Percentiles rank a stretch among this genome's conserved stretches.
phyloP scores from a whole-genome alignment of 2,113 vertebrate species.

The Artemisiospiza belli region DNA sequence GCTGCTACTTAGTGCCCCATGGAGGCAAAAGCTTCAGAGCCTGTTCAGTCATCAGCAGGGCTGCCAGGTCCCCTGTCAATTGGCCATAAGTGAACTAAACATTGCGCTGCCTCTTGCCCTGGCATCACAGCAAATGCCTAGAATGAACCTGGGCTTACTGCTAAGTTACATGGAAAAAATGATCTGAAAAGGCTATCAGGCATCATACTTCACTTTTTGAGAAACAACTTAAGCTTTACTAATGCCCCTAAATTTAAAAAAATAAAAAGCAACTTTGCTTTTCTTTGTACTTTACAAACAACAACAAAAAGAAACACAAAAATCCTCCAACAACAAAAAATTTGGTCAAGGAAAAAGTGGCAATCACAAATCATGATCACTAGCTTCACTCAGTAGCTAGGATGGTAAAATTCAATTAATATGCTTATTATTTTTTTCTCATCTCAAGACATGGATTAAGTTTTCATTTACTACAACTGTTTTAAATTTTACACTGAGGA shows the following conservation, averaged over 20 bases:
- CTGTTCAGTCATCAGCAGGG: background rate
- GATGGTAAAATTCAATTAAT: background rate
- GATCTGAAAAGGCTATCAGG: background rate
- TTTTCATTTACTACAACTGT: background rate
- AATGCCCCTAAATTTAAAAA: background rate
- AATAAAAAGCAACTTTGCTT: background rate
- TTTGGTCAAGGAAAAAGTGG: background rate
- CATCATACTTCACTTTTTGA: background rate
- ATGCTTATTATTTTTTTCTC: background rate
- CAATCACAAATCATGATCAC: background rate
- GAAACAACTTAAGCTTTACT: background rate
- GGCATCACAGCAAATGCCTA: background rate
- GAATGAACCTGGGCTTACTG: background rate
- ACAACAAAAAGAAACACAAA: background rate
- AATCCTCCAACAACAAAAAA: background rate
- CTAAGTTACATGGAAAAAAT: background rate
- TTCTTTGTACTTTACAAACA: background rate
- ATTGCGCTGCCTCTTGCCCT: background rate
- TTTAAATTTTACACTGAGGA: background rate
- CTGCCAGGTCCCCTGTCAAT: background rate
- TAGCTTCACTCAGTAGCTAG: background rate
- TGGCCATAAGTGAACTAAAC: background rate
- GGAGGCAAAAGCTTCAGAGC: background rate
- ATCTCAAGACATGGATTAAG: background rate
- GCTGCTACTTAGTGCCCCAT: rapidly evolving